Base-by-base conservation (phyloP, 2,797 vertebrate species). In the Apogon talboti region DNA sequence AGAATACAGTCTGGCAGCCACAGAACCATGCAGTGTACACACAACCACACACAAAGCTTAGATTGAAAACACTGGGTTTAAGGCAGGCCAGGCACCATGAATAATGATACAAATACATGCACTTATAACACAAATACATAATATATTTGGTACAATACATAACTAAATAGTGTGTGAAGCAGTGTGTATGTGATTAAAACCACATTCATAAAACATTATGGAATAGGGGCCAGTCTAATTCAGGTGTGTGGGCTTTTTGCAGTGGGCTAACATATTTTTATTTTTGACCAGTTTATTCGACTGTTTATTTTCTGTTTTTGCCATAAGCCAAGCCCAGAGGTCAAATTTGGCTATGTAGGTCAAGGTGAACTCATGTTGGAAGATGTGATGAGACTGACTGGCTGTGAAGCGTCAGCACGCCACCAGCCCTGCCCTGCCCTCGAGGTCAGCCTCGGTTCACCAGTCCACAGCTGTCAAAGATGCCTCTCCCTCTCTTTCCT, bases 391-490 rank as follows among this genome's bases (percentile, higher is more conserved):
- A 69, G 24, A 28, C 24, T 28, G 24, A 28, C 53, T 73, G 38
- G 28, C 53, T 63, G 47, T 16, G 57, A 47, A 55, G 68, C 72
- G 59, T 60, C 76, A 55, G 47, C 56, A 61, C 42, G 3, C 37
- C 49, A 0, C 45, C 43, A 16, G 56, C 30, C 71, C 15, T 65
- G 66, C 47, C 41, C 81, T 65, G 66, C 47, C 41, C 81, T 38
- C 6, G 50, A 76, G 92, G 89, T 94, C 90, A 90, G 54, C 41
- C 41, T 83, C 73, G 86, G 93, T 93, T 94, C 92, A 91, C 18
- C 28, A 45, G 85, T 88, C 81, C 87, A 83, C 94, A 94, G 92
- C 91, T 94, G 94, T 89, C 90, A 89, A 82, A 28, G 86, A 92
- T 87, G 83, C 86, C 82, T 83, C 74, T 87, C 86, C 87, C 78